A percentile compares a stretch with the other conserved stretches of the same genome.
These are phyloP conservation scores for Lasioglossum leucozonium DNA, from an alignment of 2,888 invertebrate species.

Conservation along the genomic window DNA sequence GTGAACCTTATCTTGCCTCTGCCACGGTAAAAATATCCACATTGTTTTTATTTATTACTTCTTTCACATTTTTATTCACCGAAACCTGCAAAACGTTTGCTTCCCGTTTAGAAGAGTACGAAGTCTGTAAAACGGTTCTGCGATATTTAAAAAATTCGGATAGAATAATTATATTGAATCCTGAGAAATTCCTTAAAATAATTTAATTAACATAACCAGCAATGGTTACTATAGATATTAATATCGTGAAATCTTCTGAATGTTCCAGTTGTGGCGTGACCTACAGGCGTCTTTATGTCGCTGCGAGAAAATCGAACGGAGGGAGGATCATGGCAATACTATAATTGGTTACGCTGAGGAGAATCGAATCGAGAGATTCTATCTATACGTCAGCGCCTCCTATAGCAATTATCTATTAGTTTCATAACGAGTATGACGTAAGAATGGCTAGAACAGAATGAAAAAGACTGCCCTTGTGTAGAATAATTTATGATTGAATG, in stretches of 20 bases:
- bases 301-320: not conserved
- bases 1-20: not conserved
- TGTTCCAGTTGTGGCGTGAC: slow-evolving; percentile 17
- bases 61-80: not conserved
- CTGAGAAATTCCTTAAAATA: no score
- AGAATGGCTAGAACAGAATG: slow-evolving; percentile 33
- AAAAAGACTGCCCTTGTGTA: slow-evolving; percentile 56
- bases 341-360: not conserved
- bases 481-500: slow-evolving; percentile 48
- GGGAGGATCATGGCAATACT: not conserved
- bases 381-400: not conserved
- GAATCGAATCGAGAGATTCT: not conserved
- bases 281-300: not conserved
- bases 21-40: not conserved
- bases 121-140: no score
- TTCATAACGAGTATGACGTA: slow-evolving; percentile 2
- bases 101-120: no score
- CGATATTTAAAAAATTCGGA: no score
- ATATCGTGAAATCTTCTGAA: not conserved
- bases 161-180: not conserved
- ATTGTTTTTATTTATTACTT: not conserved
- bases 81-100: not conserved
- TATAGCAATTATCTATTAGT: slow-evolving; percentile 28
- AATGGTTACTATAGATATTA: no score
- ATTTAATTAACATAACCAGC: no score